Percentiles rank a stretch among this genome's conserved stretches.
Conservation (phyloP, 2,797 vertebrate genomes). For the Coluber constrictor region DNA sequence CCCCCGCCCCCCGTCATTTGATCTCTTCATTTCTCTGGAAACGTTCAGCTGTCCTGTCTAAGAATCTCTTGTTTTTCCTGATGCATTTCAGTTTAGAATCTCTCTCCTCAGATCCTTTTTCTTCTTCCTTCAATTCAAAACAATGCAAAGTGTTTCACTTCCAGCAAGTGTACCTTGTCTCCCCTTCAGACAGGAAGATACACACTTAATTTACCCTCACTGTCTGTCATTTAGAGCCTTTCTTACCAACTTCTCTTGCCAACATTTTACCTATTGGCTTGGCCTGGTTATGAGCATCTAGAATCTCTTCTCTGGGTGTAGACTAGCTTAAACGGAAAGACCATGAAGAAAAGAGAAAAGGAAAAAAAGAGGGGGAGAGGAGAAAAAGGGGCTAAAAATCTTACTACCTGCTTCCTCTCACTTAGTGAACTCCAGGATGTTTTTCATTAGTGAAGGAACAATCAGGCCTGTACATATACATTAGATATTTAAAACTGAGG, state of each 20-base stretch:
- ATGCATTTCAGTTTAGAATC: neutral
- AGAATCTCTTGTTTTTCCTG: neutral
- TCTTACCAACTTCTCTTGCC: neutral
- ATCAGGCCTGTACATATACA: too few species aligned
- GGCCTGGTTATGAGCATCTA: neutral
- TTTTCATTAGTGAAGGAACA: neutral
- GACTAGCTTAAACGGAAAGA: neutral
- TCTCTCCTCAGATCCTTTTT: neutral
- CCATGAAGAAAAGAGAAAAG: neutral
- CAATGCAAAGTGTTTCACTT: neutral
- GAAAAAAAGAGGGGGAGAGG: neutral
- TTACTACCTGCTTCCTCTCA: neutral
- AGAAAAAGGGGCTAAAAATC: neutral
- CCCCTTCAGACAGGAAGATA: neutral
- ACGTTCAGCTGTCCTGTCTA: neutral
- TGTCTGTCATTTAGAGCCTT: neutral
- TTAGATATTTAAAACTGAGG: neutral
- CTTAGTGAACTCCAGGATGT: neutral
- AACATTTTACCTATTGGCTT: neutral
- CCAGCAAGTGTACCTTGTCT: neutral
- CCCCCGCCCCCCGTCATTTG: fast-evolving
- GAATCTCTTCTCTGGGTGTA: neutral
- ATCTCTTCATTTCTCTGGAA: neutral
- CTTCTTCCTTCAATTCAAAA: neutral
- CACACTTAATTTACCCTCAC: neutral